These are phyloP conservation scores for Rhynchopsitta pachyrhyncha DNA, from an alignment of 2,113 vertebrate species.

Conservation along the genomic window DNA sequence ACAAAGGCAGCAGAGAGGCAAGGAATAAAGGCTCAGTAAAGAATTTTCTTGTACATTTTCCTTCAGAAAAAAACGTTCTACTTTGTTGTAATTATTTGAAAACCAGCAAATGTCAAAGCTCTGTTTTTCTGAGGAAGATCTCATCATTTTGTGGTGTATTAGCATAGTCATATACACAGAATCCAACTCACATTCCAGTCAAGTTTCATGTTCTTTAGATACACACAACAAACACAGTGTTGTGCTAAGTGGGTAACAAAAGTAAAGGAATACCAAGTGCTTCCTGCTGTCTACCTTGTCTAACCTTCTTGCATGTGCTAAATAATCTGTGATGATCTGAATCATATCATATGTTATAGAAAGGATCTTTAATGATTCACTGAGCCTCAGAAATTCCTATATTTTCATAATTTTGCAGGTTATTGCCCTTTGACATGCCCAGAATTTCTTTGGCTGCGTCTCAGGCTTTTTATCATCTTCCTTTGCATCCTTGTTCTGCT, in stretches of 20 bases:
- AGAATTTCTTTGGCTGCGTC: not conserved
- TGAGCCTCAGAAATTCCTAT: not conserved
- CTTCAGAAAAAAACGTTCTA: not conserved
- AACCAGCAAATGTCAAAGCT: not conserved
- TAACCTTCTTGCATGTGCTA: not conserved
- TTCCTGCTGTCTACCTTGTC: not conserved
- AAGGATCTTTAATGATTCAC: not conserved
- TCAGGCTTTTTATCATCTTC: not conserved
- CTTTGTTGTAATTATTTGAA: not conserved
- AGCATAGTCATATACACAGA: not conserved
- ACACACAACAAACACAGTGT: not conserved
- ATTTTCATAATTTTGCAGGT: not conserved
- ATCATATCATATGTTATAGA: not conserved
- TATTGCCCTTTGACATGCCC: not conserved
- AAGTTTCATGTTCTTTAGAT: not conserved
- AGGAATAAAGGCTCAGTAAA: not conserved
- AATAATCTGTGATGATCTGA: not conserved
- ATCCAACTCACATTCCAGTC: not conserved
- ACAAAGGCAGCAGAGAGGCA: not conserved
- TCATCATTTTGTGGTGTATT: not conserved
- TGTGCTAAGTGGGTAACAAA: rapidly evolving
- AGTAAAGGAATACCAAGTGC: not conserved
- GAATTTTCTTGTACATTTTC: not conserved
- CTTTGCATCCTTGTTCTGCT: not conserved
- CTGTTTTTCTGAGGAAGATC: not conserved